phyloP scores from a whole-genome alignment of 2,113 vertebrate genomes.

The Athene noctua region DNA sequence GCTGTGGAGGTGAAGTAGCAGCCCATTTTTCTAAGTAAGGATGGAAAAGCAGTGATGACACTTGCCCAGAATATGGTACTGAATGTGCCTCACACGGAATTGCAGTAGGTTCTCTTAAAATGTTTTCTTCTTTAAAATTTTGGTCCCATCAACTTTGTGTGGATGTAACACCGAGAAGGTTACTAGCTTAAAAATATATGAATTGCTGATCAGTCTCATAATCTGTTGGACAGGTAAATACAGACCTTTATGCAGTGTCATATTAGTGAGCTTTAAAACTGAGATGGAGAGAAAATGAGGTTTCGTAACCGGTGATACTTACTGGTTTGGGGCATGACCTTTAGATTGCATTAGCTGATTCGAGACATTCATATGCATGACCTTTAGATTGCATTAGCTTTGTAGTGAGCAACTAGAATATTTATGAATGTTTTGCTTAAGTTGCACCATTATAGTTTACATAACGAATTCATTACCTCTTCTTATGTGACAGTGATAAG shows the following conservation, averaged over 20 bases:
- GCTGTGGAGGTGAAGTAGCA: background rate
- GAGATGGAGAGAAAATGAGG: background rate
- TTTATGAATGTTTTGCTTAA: slow-evolving; percentile 34
- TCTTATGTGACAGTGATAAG: slow-evolving; percentile 44
- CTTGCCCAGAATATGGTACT: background rate
- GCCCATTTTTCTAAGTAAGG: background rate
- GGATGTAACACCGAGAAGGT: background rate
- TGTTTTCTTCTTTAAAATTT: background rate
- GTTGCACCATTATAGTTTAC: slow-evolving; percentile 8
- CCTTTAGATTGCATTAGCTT: slow-evolving; percentile 1
- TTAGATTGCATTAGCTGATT: background rate
- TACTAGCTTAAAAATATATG: background rate
- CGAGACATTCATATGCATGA: background rate
- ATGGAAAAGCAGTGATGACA: background rate
- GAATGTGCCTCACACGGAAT: background rate
- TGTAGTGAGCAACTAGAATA: slow-evolving; percentile 28
- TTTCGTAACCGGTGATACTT: background rate
- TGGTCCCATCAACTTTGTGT: background rate
- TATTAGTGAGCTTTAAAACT: background rate
- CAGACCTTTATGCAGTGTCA: background rate
- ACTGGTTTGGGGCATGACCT: background rate
- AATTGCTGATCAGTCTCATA: background rate
- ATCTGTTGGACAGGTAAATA: background rate
- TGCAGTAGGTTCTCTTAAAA: background rate
- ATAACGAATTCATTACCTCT: slow-evolving; percentile 9